Evolutionary conservation across 2,113 vertebrate genomes (phyloP).

Genomic region (Mormoops blainvillei): DNA sequence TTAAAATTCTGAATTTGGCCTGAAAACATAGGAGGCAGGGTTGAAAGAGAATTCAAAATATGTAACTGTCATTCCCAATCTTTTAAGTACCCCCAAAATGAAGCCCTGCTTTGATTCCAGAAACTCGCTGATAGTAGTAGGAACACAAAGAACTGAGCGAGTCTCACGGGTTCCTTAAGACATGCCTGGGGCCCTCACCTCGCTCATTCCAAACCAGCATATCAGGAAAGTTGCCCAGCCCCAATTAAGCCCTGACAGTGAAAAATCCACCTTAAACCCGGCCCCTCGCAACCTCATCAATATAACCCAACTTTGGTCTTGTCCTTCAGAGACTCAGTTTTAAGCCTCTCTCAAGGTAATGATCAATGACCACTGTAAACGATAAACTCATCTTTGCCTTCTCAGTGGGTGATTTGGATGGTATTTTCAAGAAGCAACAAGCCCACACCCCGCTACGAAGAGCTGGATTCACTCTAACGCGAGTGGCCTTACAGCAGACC

Average conservation of each 20-base stretch:
- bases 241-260: neutral
- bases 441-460: neutral
- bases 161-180: neutral
- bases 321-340: neutral
- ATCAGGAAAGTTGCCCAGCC: neutral
- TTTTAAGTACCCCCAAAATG: neutral
- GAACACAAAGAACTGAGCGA: neutral
- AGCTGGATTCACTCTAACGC: neutral
- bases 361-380: neutral
- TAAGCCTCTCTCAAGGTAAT: neutral
- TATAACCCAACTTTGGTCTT: neutral
- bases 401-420: neutral
- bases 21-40: neutral
- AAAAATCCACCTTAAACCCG: neutral
- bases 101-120: neutral
- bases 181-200: neutral
- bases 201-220: neutral
- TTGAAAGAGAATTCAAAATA: constrained; percentile 31
- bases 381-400: neutral
- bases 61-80: neutral
- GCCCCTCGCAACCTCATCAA: neutral
- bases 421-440: neutral
- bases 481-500: neutral
- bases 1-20: neutral
- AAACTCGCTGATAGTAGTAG: neutral